These are phyloP conservation scores for Pediacus dermestoides DNA, from an alignment of 2,888 invertebrate species.

Conservation along the genomic window DNA sequence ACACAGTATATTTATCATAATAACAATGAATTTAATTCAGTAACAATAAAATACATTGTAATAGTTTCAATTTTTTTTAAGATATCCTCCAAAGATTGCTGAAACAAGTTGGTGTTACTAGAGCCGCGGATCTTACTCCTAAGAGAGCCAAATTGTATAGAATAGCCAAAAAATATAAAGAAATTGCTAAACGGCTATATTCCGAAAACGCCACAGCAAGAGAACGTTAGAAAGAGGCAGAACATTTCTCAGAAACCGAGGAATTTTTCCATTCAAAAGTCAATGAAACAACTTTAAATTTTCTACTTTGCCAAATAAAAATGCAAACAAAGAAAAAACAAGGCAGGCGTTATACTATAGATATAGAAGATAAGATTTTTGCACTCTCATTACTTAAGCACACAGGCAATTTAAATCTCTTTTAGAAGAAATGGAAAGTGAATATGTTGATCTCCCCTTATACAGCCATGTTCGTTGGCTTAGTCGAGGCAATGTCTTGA, in stretches of 20 bases:
- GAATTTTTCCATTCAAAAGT: background rate
- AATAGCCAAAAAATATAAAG: background rate
- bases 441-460: constrained; percentile 10
- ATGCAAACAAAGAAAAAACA: background rate
- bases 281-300: background rate
- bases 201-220: background rate
- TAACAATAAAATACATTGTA: too few relatives aligned
- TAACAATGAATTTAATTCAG: too few relatives aligned
- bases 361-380: too few relatives aligned
- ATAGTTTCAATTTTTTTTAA: too few relatives aligned
- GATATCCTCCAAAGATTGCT: too few relatives aligned
- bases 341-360: background rate
- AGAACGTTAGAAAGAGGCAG: background rate
- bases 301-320: background rate
- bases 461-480: constrained; percentile 12
- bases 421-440: constrained; percentile 12
- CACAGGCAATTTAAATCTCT: constrained; percentile 14
- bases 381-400: too few relatives aligned
- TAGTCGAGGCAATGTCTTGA: constrained; percentile 10
- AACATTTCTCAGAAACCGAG: background rate
- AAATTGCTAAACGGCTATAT: background rate
- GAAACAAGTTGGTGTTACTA: too few relatives aligned
- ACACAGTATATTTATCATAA: too few relatives aligned
- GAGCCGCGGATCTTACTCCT: background rate
- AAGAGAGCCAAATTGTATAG: background rate